Percentiles rank a stretch among this genome's conserved stretches.
phyloP scores from a whole-genome alignment of 2,113 vertebrate species.

The Electrona antarctica region DNA sequence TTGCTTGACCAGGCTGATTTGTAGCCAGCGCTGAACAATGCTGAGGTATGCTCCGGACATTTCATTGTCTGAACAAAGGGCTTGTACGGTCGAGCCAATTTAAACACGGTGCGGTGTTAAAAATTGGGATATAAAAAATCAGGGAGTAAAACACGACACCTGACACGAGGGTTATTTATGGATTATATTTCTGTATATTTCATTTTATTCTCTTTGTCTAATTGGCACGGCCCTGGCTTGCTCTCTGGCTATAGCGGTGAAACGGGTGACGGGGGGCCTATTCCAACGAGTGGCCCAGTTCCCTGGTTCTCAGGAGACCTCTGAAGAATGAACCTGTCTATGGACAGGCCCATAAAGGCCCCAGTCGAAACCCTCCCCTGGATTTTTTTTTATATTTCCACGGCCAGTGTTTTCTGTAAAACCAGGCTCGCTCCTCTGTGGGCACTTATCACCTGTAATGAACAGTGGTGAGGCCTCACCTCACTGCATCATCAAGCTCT shows the following conservation, averaged over 20 bases:
- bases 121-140: constrained; percentile 35
- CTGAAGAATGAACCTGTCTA: constrained; percentile 60
- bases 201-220: constrained; percentile 57
- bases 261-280: constrained; percentile 51
- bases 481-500: constrained; percentile 20
- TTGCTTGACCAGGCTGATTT: constrained; percentile 29
- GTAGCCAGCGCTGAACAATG: constrained; percentile 9
- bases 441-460: constrained; percentile 75
- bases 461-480: constrained; percentile 51
- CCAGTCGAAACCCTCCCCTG: not conserved
- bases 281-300: constrained; percentile 48
- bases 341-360: constrained; percentile 60
- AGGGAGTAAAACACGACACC: constrained; percentile 38
- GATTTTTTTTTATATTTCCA: constrained; percentile 35
- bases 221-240: constrained; percentile 50
- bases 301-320: constrained; percentile 40
- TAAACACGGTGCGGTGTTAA: constrained; percentile 30
- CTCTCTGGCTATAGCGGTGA: constrained; percentile 18
- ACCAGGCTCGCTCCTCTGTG: constrained; percentile 59
- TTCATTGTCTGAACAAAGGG: constrained; percentile 14
- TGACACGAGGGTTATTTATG: constrained; percentile 54
- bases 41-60: not conserved
- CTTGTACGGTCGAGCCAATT: constrained; percentile 15
- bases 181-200: constrained; percentile 45
- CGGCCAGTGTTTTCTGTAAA: constrained; percentile 26